Percentiles rank a stretch among this genome's conserved stretches.
Conservation (phyloP, 2,797 vertebrate genomes). For the Syndactyla subalaris region DNA sequence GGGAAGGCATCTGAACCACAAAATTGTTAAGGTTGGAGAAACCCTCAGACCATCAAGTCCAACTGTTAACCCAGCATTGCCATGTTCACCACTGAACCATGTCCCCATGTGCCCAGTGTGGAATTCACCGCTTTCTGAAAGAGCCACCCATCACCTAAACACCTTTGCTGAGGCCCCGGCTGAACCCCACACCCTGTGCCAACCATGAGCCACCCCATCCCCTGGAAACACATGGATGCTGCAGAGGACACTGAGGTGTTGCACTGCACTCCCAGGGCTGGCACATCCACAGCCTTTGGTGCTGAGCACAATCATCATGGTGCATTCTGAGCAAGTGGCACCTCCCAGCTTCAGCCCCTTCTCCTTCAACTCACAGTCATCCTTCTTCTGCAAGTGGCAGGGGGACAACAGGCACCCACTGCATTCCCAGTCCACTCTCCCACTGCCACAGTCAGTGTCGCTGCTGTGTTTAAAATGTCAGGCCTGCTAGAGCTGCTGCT, state of each 20-base stretch:
- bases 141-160: accelerated
- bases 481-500: neutral
- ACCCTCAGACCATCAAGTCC: neutral
- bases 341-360: neutral
- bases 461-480: neutral
- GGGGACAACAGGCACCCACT: neutral
- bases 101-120: accelerated
- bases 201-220: neutral
- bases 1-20: neutral
- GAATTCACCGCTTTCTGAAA: neutral
- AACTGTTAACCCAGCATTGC: neutral
- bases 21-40: neutral
- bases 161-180: neutral
- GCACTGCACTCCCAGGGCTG: accelerated
- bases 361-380: neutral
- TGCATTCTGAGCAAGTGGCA: neutral
- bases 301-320: neutral
- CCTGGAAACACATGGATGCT: neutral
- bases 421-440: neutral
- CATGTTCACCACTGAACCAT: neutral
- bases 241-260: accelerated
- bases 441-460: accelerated
- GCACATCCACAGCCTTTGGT: neutral
- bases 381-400: neutral
- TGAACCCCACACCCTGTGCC: accelerated